Evolutionary conservation across 2,888 invertebrate genomes (phyloP).

Genomic region (Drosophila meridiana): DNA sequence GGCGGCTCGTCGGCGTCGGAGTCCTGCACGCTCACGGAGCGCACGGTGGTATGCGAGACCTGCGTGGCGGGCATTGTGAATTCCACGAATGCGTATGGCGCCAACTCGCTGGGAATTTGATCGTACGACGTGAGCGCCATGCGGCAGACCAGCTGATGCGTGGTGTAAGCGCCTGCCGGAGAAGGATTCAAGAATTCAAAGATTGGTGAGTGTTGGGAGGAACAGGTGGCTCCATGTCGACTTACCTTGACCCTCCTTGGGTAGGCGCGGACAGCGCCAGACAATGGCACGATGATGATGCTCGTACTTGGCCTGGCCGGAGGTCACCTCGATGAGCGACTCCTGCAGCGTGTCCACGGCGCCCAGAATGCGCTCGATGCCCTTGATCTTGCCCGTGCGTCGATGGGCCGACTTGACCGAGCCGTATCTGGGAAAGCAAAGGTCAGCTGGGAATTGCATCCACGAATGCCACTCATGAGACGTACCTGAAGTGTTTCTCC

Average conservation of each 20-base stretch:
- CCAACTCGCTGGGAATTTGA: conserved; percentile 96
- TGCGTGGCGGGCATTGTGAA: conserved; percentile 99
- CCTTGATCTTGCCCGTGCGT: conserved; percentile 95
- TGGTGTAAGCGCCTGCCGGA: conserved; percentile 96
- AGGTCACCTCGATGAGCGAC: conserved; percentile 97
- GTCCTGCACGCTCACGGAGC: conserved; percentile 95
- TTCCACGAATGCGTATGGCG: conserved; percentile 95
- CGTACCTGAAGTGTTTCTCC: conserved; percentile 94
- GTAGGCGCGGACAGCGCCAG: conserved; percentile 98
- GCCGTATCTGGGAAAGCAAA: conserved; percentile 89
- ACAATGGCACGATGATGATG: conserved; percentile 98
- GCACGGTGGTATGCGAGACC: conserved; percentile 96
- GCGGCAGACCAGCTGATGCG: conserved; percentile 96
- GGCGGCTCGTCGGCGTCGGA: conserved; percentile 95
- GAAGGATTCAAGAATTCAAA: conserved; percentile 55
- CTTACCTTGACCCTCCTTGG: conserved; percentile 98
- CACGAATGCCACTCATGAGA: too few relatives aligned
- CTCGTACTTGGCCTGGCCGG: conserved; percentile 99
- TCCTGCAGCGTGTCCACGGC: conserved; percentile 95
- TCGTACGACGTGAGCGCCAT: conserved; percentile 98
- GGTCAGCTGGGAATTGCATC: neutral
- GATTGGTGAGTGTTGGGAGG: neutral
- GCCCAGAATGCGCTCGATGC: conserved; percentile 95
- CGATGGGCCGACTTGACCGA: conserved; percentile 97
- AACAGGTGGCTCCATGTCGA: neutral